Evolutionary conservation across 2,113 vertebrate genomes (phyloP).

Genomic region (Jaculus jaculus): DNA sequence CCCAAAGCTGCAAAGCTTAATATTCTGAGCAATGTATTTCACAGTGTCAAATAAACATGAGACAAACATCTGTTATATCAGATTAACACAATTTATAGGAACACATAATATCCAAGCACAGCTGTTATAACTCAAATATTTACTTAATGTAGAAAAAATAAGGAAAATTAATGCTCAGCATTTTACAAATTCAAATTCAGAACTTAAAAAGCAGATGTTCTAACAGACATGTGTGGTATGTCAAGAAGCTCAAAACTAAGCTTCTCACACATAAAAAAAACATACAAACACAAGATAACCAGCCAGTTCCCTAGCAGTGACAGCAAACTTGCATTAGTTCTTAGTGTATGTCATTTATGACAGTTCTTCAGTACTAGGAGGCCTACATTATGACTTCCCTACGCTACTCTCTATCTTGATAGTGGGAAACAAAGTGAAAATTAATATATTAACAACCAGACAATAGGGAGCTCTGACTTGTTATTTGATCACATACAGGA

Average conservation of each 20-base stretch:
- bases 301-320: background rate
- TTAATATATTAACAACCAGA: background rate
- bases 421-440: background rate
- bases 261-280: background rate
- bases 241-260: background rate
- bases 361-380: background rate
- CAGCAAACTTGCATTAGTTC: background rate
- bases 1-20: background rate
- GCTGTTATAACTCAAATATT: constrained; percentile 10
- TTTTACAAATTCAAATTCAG: background rate
- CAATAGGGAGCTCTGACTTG: background rate
- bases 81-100: background rate
- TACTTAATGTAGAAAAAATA: background rate
- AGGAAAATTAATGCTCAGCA: background rate
- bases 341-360: background rate
- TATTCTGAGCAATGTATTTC: background rate
- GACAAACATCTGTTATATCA: background rate
- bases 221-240: background rate
- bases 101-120: background rate
- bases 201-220: background rate
- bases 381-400: background rate
- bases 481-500: background rate
- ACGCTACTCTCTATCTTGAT: no score
- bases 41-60: background rate
- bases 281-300: background rate